Conservation (phyloP, 2,797 vertebrate genomes). For the Dromococcyx pavoninus region DNA sequence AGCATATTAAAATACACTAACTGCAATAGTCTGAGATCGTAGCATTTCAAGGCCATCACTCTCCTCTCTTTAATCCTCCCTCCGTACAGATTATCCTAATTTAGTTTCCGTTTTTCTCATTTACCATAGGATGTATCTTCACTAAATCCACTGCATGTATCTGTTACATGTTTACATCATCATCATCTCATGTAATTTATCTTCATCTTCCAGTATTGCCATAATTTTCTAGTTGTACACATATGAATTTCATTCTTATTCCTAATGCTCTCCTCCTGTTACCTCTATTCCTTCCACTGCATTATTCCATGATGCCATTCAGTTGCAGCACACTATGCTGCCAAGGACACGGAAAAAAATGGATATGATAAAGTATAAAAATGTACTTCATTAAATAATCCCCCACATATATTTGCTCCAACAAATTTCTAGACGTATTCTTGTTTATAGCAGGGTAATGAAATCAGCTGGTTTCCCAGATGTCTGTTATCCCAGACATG, state of each 20-base stretch:
- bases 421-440: conserved; percentile 69
- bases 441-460: conserved; percentile 43
- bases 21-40: neutral
- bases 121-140: neutral
- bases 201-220: neutral
- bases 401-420: neutral
- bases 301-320: neutral
- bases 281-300: neutral
- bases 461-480: conserved; percentile 43
- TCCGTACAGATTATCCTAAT: neutral
- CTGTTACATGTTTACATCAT: neutral
- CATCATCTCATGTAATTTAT: neutral
- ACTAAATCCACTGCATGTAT: neutral
- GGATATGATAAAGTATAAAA: neutral
- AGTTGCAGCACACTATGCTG: neutral
- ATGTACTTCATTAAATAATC: neutral
- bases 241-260: neutral
- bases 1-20: neutral
- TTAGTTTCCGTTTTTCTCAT: neutral
- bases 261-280: neutral
- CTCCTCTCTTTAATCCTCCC: neutral
- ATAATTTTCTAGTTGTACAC: neutral
- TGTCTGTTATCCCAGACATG: neutral
- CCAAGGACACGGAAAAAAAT: neutral
- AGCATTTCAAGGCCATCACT: neutral